These are phyloP conservation scores for Pimpla rufipes DNA, from an alignment of 2,888 invertebrate species.

Conservation along the genomic window DNA sequence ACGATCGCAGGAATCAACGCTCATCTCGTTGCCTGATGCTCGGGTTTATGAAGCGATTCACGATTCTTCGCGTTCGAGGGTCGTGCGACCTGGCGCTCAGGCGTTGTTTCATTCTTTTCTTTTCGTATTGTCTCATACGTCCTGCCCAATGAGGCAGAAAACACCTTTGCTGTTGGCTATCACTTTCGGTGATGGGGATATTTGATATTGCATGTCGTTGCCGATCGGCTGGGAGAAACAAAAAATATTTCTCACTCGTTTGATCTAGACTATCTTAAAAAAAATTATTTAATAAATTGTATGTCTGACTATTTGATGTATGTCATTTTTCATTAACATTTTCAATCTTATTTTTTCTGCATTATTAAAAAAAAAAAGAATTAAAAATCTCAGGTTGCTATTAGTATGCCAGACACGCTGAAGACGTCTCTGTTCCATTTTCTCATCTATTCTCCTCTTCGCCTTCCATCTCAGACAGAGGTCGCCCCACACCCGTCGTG, in stretches of 20 bases:
- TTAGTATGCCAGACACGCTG: conserved; percentile 8
- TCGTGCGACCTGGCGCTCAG: neutral
- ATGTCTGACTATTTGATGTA: too few relatives aligned
- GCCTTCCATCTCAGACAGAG: conserved; percentile 13
- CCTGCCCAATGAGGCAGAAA: neutral
- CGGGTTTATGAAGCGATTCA: conserved; percentile 11
- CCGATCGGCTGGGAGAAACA: too few relatives aligned
- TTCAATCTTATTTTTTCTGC: too few relatives aligned
- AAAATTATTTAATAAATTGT: too few relatives aligned
- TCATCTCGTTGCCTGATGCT: neutral
- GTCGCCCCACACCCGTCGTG: conserved; percentile 19
- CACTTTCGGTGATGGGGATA: neutral
- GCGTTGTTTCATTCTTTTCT: neutral
- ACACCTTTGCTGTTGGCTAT: neutral
- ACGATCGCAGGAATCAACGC: conserved; percentile 25
- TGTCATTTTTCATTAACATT: too few relatives aligned
- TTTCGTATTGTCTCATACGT: neutral
- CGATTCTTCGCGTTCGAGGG: neutral
- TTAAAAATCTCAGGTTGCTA: neutral
- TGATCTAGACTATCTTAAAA: too few relatives aligned
- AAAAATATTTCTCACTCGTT: too few relatives aligned
- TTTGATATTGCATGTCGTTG: too few relatives aligned
- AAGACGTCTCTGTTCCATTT: conserved; percentile 15
- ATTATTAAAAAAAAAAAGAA: too few relatives aligned
- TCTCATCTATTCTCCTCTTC: conserved; percentile 16